Conservation (phyloP, 1,140 invertebrate species). For the Trichonephila clavata region DNA sequence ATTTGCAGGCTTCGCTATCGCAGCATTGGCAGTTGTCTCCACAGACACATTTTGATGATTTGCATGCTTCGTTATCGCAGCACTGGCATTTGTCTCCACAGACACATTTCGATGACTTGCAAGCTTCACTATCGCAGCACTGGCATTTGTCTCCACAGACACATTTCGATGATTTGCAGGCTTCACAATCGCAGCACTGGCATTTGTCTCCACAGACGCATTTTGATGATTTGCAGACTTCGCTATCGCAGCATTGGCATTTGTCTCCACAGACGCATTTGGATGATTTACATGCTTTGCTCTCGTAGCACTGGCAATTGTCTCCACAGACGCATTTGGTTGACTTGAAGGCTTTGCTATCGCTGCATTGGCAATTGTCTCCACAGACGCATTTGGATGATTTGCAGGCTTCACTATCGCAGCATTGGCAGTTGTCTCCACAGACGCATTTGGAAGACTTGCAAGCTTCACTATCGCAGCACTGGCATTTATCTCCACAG, state of each 20-base stretch:
- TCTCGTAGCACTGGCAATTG: too few species aligned
- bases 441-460: not conserved
- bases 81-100: not conserved
- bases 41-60: not conserved
- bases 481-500: slow-evolving; percentile 10
- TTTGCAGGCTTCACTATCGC: not conserved
- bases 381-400: not conserved
- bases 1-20: too few species aligned
- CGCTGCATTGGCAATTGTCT: not conserved
- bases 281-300: too few species aligned
- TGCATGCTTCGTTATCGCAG: not conserved
- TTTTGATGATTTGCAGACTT: not conserved
- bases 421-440: not conserved
- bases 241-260: not conserved
- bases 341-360: not conserved
- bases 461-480: not conserved
- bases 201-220: not conserved
- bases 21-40: slow-evolving; percentile 7
- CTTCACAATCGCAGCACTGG: not conserved
- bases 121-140: too few species aligned
- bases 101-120: too few species aligned
- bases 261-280: not conserved
- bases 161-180: not conserved
- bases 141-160: too few species aligned
- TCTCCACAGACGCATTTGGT: not conserved